Conservation (phyloP, 2,797 vertebrate genomes). For the Mus minutoides region DNA sequence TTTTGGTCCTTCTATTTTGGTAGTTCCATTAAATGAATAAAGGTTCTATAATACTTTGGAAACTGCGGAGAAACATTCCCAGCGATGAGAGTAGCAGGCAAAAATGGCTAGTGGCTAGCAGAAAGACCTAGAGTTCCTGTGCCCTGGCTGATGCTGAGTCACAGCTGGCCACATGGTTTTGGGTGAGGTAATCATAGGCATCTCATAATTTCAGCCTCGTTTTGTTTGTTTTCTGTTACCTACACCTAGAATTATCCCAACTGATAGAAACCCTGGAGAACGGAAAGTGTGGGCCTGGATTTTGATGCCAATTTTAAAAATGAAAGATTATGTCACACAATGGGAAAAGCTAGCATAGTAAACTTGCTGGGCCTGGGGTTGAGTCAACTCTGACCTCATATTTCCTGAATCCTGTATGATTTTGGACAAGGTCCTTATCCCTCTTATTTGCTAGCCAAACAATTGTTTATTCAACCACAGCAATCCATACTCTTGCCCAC, state of each 20-base stretch:
- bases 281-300: neutral
- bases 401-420: neutral
- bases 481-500: neutral
- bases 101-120: neutral
- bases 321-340: no score
- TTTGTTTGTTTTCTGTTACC: conserved; percentile 12
- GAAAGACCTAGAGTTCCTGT: neutral
- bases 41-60: neutral
- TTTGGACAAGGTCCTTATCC: neutral
- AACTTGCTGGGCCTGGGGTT: neutral
- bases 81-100: neutral
- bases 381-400: neutral
- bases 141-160: neutral
- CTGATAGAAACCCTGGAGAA: neutral
- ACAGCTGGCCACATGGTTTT: neutral
- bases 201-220: neutral
- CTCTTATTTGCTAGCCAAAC: conserved; percentile 15
- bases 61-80: neutral
- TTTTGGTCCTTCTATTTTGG: neutral
- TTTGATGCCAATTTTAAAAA: conserved; percentile 1
- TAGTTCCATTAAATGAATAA: conserved; percentile 1
- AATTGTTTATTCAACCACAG: neutral
- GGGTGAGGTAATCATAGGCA: neutral
- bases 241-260: neutral
- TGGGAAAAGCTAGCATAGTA: neutral